These are phyloP conservation scores for Nothobranchius furzeri DNA, from an alignment of 2,113 vertebrate species.

Conservation along the genomic window DNA sequence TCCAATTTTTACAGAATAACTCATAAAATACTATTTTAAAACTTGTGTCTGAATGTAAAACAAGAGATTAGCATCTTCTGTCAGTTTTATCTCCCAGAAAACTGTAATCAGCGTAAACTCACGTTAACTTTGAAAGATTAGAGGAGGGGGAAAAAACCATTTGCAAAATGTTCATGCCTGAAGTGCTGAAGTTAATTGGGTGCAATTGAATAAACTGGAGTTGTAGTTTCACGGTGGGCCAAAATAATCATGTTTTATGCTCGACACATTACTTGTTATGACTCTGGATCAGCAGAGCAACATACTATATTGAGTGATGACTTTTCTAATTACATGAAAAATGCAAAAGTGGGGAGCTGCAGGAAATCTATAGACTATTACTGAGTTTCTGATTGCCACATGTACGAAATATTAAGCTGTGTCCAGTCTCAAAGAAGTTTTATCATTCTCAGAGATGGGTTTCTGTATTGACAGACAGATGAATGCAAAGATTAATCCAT, in stretches of 20 bases:
- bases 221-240: constrained; percentile 43
- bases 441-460: not conserved
- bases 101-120: constrained; percentile 14
- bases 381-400: constrained; percentile 1
- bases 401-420: constrained; percentile 5
- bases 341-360: constrained; percentile 42
- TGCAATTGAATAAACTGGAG: constrained; percentile 47
- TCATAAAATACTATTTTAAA: not conserved
- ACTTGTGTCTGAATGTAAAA: not conserved
- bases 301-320: constrained; percentile 38
- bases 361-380: constrained; percentile 50
- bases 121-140: constrained; percentile 3
- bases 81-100: constrained; percentile 12
- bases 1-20: too few species aligned
- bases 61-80: not conserved
- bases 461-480: constrained; percentile 42
- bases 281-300: constrained; percentile 55
- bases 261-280: constrained; percentile 58
- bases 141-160: constrained; percentile 17
- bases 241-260: constrained; percentile 58
- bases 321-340: constrained; percentile 64
- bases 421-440: not conserved
- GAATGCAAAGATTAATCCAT: constrained; percentile 25
- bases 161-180: constrained; percentile 48
- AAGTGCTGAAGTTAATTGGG: constrained; percentile 65